Evolutionary conservation across 2,113 vertebrate species (phyloP), one percentile per base, ranked within the genome.

Genomic region (Rhea americana): DNA sequence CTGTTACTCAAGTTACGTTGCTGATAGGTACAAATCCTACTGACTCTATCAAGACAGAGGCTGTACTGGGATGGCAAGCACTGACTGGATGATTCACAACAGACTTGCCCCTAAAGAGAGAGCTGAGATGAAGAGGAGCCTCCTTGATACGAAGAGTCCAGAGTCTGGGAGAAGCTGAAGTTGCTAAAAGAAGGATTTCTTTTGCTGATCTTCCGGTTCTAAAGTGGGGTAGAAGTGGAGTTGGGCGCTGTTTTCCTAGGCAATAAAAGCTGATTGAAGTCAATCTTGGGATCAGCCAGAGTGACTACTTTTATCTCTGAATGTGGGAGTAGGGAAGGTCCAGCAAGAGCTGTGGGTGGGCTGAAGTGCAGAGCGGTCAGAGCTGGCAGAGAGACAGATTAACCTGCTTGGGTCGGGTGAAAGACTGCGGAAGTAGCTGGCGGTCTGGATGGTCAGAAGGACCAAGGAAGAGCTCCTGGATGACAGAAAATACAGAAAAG

Each of bases 1-100:
- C 17, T 35, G 0, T 22, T 21, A 0, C 56, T 47, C 21, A 53
- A 2, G 13, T 51, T 5, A 3, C 11, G 19, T 68, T 7, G n/a
- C n/a, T 62, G 68, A 56, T 19, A 26, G 1, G 8, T 65, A 6
- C 50, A 50, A 70, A 51, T 50, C 25, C 77, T 45, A 12, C 17
- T 61, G 53, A 4, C 18, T 63, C 1, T 26, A 21, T 45, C 50
- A 3, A 39, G 25, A 4, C 13, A 8, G 13, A 51, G 58, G 32
- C 28, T 39, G 21, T 47, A 6, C 58, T 13, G 32, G 35, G 32
- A 7, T 9, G 37, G 78, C 26, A 30, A 82, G 63, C 47, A 22
- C n/a, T 37, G 70, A 55, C 53, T 28, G 53, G 26, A 25, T 56
- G 53, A 30, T 56, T 56, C 53, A 28, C 14, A 8, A 55, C 7